Evolutionary conservation across 2,797 vertebrate species (phyloP).

Genomic region (Acrocephalus scirpaceus): DNA sequence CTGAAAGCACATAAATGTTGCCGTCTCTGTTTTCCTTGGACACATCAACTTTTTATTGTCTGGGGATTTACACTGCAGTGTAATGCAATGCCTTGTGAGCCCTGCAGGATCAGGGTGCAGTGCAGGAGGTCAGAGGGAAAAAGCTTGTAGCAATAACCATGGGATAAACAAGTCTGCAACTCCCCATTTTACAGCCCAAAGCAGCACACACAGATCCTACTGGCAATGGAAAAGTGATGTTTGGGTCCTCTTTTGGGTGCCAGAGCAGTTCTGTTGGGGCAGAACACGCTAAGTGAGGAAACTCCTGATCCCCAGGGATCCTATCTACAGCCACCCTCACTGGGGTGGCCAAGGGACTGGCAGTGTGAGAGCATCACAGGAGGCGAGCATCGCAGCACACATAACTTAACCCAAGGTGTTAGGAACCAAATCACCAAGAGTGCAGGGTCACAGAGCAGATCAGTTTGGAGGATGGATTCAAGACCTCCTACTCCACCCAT

Average conservation of each 20-base stretch:
- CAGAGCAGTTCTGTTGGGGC: neutral
- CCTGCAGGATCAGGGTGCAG: neutral
- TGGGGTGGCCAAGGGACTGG: neutral
- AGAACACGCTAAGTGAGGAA: neutral
- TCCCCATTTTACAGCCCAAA: neutral
- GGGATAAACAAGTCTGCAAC: neutral
- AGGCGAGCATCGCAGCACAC: neutral
- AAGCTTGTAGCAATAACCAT: neutral
- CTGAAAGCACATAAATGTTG: neutral
- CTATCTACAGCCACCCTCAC: neutral
- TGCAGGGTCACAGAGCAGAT: neutral
- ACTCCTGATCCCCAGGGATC: neutral
- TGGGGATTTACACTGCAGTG: neutral
- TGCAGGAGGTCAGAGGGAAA: neutral
- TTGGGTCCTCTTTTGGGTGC: neutral
- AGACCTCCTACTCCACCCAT: neutral
- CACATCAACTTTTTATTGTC: neutral
- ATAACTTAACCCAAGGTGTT: neutral
- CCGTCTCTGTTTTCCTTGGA: neutral
- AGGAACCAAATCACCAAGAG: neutral
- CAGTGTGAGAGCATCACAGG: neutral
- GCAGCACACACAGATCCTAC: neutral
- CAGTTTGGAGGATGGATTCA: neutral
- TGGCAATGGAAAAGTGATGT: neutral
- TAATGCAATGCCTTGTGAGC: neutral